Conservation (phyloP, 2,888 invertebrate species). For the Netelia melanura region DNA sequence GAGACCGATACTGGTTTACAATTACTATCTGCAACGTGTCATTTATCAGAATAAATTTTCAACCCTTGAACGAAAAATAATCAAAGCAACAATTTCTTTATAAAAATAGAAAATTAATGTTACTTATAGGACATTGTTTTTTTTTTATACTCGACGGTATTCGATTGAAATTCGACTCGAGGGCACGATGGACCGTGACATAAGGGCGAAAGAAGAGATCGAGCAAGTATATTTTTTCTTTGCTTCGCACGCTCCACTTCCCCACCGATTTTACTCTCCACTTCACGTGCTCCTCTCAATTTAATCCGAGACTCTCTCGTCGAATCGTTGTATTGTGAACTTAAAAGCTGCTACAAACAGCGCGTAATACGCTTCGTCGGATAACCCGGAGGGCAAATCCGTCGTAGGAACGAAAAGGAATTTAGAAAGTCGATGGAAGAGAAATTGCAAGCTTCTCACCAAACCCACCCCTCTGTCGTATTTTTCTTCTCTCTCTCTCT, state of each 20-base stretch:
- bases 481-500: conserved; percentile 4
- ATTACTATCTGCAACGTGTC: too few relatives aligned
- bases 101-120: too few relatives aligned
- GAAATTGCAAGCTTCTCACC: conserved; percentile 33
- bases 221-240: neutral
- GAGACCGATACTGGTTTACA: too few relatives aligned
- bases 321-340: conserved; percentile 29
- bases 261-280: conserved; percentile 13
- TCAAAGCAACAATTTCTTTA: too few relatives aligned
- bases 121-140: too few relatives aligned
- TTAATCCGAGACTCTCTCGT: conserved; percentile 45
- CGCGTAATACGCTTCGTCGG: conserved; percentile 33
- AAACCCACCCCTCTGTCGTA: neutral
- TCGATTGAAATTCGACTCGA: neutral
- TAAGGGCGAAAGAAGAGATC: neutral
- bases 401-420: conserved; percentile 29
- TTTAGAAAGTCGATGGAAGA: conserved; percentile 45
- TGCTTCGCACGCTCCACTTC: conserved; percentile 7
- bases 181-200: neutral
- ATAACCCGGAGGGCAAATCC: conserved; percentile 21
- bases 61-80: too few relatives aligned
- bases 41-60: too few relatives aligned
- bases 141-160: too few relatives aligned
- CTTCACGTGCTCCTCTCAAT: conserved; percentile 32
- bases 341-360: conserved; percentile 24